A percentile compares a stretch with the other conserved stretches of the same genome.
Evolutionary conservation across 2,888 invertebrate species (phyloP).

Genomic region (Nephrotoma guestfalica): DNA sequence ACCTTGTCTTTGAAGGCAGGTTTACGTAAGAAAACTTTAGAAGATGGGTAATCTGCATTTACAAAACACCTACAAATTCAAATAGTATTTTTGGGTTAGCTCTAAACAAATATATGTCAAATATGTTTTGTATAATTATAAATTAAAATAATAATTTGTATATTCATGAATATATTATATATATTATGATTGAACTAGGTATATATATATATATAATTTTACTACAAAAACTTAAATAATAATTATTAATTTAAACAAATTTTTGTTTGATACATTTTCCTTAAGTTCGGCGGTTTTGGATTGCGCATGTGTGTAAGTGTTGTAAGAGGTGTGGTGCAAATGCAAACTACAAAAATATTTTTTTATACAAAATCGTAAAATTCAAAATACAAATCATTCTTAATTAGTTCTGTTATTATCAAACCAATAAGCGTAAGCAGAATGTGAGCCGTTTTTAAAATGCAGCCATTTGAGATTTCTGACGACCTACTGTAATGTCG

Average conservation of each 20-base stretch:
- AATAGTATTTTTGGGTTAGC: background rate
- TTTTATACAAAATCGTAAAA: background rate
- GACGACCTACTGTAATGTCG: too few species aligned
- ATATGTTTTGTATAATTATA: background rate
- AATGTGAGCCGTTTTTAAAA: too few species aligned
- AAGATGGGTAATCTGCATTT: constrained; percentile 22
- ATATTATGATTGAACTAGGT: background rate
- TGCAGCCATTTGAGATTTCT: too few species aligned
- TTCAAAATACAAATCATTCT: background rate
- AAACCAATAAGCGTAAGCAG: too few species aligned
- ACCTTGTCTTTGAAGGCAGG: constrained; percentile 10
- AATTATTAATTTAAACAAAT: background rate
- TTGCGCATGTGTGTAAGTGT: background rate
- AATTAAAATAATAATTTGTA: background rate
- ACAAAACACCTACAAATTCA: constrained; percentile 32
- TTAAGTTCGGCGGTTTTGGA: background rate
- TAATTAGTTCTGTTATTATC: too few species aligned
- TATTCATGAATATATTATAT: background rate
- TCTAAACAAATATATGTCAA: constrained; percentile 3
- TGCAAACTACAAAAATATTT: constrained; percentile 6
- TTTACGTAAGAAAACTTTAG: constrained; percentile 1
- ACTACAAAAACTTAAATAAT: background rate
- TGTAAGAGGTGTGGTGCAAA: constrained; percentile 7
- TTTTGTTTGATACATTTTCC: background rate
- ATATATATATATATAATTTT: background rate